Evolutionary conservation across 2,888 invertebrate species (phyloP), one percentile per base, ranked within the genome.

Genomic region (Phengaris alcon): DNA sequence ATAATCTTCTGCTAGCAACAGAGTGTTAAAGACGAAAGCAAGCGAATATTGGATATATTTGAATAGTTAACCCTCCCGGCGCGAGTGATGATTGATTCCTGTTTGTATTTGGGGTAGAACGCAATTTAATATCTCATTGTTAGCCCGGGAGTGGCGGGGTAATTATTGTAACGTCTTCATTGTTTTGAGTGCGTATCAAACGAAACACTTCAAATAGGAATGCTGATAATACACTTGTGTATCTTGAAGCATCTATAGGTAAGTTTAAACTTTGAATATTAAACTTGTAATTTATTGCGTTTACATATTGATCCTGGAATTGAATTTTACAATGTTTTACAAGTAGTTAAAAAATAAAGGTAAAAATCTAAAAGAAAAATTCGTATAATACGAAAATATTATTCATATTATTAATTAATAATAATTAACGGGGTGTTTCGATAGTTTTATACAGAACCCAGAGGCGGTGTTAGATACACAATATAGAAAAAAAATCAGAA

Each of bases 81-180:
- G 84, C 87, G 86, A 87, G 87, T 85, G 89, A 91, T 91, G 93
- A 93, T 93, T 93, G 93, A 93, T 93, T 93, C 90, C 90, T 93
- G 92, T 93, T 93, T 93, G 86, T 87, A 84, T 81, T 86, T 82
- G 85, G 90, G 88, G 87, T 80, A 84, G 83, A 82, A 85, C 82
- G 86, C 87, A 86, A 88, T 88, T 88, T 93, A 90, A 92, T 93
- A 92, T 92, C 92, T 90, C 90, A 93, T 91, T 92, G 92, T 92
- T 90, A 92, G 90, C 88, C 88, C 87, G 79, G 81, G 83, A 78
- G 78, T 80, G 78, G 84, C 83, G 84, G 82, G 87, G 88, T 88
- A 88, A 89, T 89, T 88, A 89, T 88, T 88, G 83, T 86, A 86
- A 86, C 87, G 86, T 85, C 84, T 84, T 82, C 82, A 85, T 87